phyloP scores from a whole-genome alignment of 2,113 vertebrate species.

The Myanophis thanlyinensis region DNA sequence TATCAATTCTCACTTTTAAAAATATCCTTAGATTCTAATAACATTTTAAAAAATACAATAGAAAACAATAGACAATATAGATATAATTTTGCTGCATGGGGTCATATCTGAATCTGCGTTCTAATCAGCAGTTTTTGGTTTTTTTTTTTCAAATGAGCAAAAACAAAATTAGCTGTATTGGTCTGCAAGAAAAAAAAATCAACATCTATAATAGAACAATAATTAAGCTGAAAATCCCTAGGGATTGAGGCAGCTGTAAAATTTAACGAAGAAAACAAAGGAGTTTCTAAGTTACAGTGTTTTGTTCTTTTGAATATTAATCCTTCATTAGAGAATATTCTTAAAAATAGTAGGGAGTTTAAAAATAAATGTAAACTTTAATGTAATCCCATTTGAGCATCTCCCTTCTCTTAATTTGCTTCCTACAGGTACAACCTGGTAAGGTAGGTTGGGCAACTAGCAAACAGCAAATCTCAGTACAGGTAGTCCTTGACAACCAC shows the following conservation, averaged over 20 bases:
- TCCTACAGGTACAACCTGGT: neutral
- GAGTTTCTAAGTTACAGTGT: neutral
- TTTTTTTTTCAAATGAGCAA: neutral
- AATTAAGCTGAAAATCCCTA: neutral
- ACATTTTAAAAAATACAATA: neutral
- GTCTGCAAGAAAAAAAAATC: neutral
- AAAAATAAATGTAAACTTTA: neutral
- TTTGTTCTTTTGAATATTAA: neutral
- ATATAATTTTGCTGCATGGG: neutral
- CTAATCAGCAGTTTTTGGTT: neutral
- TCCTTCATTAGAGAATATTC: neutral
- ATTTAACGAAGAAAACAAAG: neutral
- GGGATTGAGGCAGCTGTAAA: neutral
- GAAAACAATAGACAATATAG: neutral
- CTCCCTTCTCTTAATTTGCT: neutral
- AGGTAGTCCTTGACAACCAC: no score
- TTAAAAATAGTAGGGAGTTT: neutral
- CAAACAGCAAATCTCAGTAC: neutral
- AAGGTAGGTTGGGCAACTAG: neutral
- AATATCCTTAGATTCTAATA: neutral
- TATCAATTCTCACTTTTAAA: neutral
- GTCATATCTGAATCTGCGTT: neutral
- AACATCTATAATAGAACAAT: neutral
- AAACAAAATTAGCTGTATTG: neutral
- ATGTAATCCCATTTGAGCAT: neutral